phyloP scores from a whole-genome alignment of 2,797 vertebrate species.

The Parambassis ranga region DNA sequence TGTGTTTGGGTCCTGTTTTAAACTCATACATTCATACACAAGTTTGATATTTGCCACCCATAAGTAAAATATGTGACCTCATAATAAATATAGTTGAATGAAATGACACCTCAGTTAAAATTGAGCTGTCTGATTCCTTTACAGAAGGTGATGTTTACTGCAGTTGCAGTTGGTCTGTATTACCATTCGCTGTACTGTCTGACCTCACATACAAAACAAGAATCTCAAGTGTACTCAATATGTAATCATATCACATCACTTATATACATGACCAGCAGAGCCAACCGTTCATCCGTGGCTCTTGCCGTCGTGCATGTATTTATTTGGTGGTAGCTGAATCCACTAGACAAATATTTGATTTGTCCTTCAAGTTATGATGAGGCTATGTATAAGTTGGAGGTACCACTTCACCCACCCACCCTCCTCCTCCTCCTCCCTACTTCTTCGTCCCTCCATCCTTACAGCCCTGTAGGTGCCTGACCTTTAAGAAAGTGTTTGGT shows the following conservation, averaged over 20 bases:
- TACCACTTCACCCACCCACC: slow-evolving; percentile 37
- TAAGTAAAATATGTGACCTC: too few species aligned
- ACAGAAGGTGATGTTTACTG: not conserved
- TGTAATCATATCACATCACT: slow-evolving; percentile 25
- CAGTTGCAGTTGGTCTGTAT: too few species aligned
- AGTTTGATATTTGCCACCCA: too few species aligned
- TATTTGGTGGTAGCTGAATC: slow-evolving; percentile 23
- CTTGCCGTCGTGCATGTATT: not conserved
- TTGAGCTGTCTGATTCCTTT: not conserved
- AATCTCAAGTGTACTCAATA: not conserved
- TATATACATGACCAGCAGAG: not conserved
- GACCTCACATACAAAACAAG: not conserved
- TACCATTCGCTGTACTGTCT: not conserved
- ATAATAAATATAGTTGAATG: too few species aligned
- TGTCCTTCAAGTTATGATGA: slow-evolving; percentile 50
- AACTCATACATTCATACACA: too few species aligned
- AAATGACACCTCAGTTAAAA: too few species aligned
- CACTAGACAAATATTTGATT: slow-evolving; percentile 33
- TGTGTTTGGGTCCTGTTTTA: too few species aligned
- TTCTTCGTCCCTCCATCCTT: slow-evolving; percentile 40
- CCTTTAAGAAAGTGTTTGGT: slow-evolving; percentile 70
- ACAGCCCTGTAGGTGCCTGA: slow-evolving; percentile 62
- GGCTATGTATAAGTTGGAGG: slow-evolving; percentile 41
- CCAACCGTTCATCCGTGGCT: not conserved
- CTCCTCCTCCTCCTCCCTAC: too few species aligned